Evolutionary conservation across 2,113 vertebrate species (phyloP), one percentile per base, ranked within the genome.

Genomic region (Mystacornis crossleyi): DNA sequence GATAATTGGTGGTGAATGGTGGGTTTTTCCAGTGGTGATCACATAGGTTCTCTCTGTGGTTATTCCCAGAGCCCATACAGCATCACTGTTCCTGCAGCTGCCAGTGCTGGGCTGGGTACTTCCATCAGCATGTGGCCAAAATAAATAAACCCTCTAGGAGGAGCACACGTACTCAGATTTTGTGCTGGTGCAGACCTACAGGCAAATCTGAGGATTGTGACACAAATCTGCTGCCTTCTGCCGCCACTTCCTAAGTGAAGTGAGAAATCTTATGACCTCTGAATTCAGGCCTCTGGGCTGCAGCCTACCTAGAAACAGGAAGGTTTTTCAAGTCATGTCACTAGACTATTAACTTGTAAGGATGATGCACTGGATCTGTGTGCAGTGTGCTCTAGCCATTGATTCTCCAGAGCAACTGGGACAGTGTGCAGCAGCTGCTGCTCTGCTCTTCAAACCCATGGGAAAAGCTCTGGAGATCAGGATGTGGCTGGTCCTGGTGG

Each of bases 1-100:
- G 67, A 74, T 96, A 88, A 90, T 38, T 81, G 82, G 55, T 92
- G 85, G 93, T 86, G 88, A 94, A 78, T 53, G 80, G 85, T 73
- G 74, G 23, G 9, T 71, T 96, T 96, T 89, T 91, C 78, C 64
- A 71, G 69, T 42, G 72, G 82, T 81, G 90, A 81, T 66, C 85
- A 67, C 7, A 14, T 12, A 67, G 58, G 20, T 74, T 90, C 34
- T 71, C 51, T 45, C 80, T 77, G 50, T 66, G 54, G 24, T 57
- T 75, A 71, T 40, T 77, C 47, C 74, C 29, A 54, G 50, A 71
- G 34, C 12, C n/a, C 51, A 50, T 48, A 34, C 0, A 78, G 24
- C 28, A 43, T 36, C 36, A 10, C 36, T 6, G 4, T 7, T 93
- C 25, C 71, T 66, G 79, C 50, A 80, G 66, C 50, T 3, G 7